Evolutionary conservation across 1,140 invertebrate species (phyloP).

Genomic region (Drosophila pallidifrons): DNA sequence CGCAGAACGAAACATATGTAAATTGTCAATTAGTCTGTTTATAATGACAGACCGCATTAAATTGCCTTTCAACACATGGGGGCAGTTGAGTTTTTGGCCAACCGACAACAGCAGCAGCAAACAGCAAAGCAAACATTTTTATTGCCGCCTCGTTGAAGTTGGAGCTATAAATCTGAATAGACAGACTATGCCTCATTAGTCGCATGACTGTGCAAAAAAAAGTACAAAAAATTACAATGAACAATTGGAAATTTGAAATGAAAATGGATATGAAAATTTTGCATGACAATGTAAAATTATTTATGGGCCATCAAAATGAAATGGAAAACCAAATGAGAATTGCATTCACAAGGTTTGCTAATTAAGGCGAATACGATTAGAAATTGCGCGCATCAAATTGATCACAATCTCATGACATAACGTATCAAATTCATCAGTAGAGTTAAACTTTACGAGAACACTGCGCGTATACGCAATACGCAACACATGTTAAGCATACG

Average conservation of each 20-base stretch:
- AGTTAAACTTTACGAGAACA: neutral
- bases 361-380: conserved; percentile 1
- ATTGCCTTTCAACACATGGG: conserved; percentile 17
- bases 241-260: conserved; percentile 40
- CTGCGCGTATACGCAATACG: conserved; percentile 9
- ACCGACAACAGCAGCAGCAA: neutral
- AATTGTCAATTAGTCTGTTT: conserved; percentile 50
- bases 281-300: conserved; percentile 43
- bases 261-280: conserved; percentile 38
- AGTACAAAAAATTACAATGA: conserved; percentile 8
- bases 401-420: neutral
- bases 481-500: conserved; percentile 12
- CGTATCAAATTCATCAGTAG: neutral
- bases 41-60: conserved; percentile 28
- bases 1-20: conserved; percentile 33
- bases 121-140: conserved; percentile 7
- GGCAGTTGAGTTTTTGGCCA: conserved; percentile 6
- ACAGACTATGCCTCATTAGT: conserved; percentile 29
- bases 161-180: neutral
- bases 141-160: conserved; percentile 34
- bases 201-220: conserved; percentile 29
- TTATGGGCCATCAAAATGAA: conserved; percentile 21
- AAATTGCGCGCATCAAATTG: neutral
- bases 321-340: conserved; percentile 31
- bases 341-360: conserved; percentile 30